Evolutionary conservation across 2,113 vertebrate genomes (phyloP).

Genomic region (Megaceryle maxima): DNA sequence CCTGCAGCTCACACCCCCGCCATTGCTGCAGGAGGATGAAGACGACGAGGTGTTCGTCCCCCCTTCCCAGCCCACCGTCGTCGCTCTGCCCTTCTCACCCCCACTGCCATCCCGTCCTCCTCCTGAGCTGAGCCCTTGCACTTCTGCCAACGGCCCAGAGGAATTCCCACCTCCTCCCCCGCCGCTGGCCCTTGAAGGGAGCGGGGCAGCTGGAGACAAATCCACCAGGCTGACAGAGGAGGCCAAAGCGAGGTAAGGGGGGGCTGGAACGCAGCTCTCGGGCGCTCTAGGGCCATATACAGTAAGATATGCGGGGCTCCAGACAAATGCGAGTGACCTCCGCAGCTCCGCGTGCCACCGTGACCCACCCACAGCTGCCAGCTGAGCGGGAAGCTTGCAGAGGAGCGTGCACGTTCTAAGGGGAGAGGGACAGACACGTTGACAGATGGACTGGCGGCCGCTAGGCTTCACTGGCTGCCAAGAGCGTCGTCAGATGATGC

Average conservation of each 20-base stretch:
- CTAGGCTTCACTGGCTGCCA: background rate
- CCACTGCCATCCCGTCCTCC: conserved; percentile 16
- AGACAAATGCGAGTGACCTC: background rate
- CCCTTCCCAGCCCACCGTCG: background rate
- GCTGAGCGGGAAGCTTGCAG: rapidly evolving
- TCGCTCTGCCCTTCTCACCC: background rate
- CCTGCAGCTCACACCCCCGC: conserved; percentile 38
- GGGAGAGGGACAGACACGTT: background rate
- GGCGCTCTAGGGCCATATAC: background rate
- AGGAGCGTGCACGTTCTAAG: rapidly evolving
- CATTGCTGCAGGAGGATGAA: conserved; percentile 69
- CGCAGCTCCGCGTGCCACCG: rapidly evolving
- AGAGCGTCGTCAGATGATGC: rapidly evolving
- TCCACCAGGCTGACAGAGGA: background rate
- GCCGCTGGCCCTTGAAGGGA: background rate
- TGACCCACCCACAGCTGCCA: background rate
- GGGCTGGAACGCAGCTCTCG: rapidly evolving
- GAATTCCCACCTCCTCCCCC: conserved; percentile 70
- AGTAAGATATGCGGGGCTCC: background rate
- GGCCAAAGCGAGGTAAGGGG: conserved; percentile 58
- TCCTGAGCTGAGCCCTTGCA: conserved; percentile 26
- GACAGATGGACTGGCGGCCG: background rate
- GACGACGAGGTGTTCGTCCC: conserved; percentile 87
- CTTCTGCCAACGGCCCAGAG: background rate
- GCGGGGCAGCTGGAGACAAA: background rate